Evolutionary conservation across 2,797 vertebrate genomes (phyloP), one percentile per base, ranked within the genome.

Genomic region (Serranus cabrilla): DNA sequence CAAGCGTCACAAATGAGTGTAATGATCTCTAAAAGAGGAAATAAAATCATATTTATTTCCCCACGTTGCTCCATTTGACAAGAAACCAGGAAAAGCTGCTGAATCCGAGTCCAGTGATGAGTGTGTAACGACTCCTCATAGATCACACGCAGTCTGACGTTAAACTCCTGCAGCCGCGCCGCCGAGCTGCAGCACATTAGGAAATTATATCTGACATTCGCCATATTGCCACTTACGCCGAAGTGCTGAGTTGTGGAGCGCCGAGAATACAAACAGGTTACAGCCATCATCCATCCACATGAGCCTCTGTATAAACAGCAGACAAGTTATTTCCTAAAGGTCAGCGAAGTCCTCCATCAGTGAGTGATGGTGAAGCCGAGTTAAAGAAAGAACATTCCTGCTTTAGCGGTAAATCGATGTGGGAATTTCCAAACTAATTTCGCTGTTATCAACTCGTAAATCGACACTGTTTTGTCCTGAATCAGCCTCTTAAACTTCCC

Each of bases 271-370:
- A 47, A 61, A 61, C 46, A 25, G 52, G 45, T 37, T 58, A 16
- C 43, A 5, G 40, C 60, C 64, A 42, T 56, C 80, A 82, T 91
- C 78, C 56, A 56, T 87, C 81, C 70, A 56, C 20, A 70, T 82
- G 74, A 82, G 74, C 54, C 46, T 51, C 50, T 39, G 8, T 9
- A 45, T 57, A 27, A 74, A 73, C 54, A 40, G 51, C 6, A 71
- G 69, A 39, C 8, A 13, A 39, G 62, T 50, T 63, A 31, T 63
- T 82, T 82, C 59, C 59, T 58, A 62, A 76, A 88, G 72, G 72
- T 90, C 87, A 73, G 78, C 68, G 70, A 52, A 74, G 50, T 78
- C 60, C 58, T 20, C 10, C 62, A 39, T 8, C 42, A 25, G 39
- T 21, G 71, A 45, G 21, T 46, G 47, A 71, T 58, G 14, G 16